Evolutionary conservation across 1,140 invertebrate species (phyloP), one percentile per base, ranked within the genome.

Genomic region (Dendrolimus punctatus): DNA sequence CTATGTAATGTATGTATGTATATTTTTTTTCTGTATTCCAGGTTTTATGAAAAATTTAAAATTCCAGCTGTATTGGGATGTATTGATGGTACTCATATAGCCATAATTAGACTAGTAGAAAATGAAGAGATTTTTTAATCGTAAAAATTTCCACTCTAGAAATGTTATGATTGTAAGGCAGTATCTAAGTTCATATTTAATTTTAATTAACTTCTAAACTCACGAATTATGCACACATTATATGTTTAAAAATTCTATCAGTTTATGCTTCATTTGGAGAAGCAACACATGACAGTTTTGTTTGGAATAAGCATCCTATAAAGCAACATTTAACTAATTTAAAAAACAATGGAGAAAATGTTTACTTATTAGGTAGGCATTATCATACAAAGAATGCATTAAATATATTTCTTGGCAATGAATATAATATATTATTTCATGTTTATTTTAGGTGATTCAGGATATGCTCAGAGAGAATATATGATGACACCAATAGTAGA

Each of bases 401-500:
- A 8, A 39, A 8, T 8, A 39, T 8, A 7, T 49, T 10, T 39
- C n/a, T 39, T 50, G 9, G 9, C 9, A 38, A 4, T 49, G 41
- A 6, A 50, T 48, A 23, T n/a, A n/a, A n/a, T n/a, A n/a, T n/a
- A 42, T 45, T n/a, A 36, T 39, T 43, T 49, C 37, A n/a, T 40
- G 23, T 23, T 23, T 23, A 23, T 56, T 60, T 39, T 38, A 60
- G 53, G 51, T 39, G 58, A 59, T 46, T 68, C 58, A 8, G 60
- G 55, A 46, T 68, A 68, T 47, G 7, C 60, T 2, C 63, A 60
- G 45, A 56, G 62, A 6, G 8, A 5, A 4, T 62, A 53, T 39
- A 38, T 63, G 46, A 68, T 69, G 66, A 57, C 55, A 10, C 67
- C 67, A 5, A 51, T 66, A 8, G 1, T 55, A 8, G 36, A 55